Conservation (phyloP, 2,888 invertebrate species). For the Troides aeacus region DNA sequence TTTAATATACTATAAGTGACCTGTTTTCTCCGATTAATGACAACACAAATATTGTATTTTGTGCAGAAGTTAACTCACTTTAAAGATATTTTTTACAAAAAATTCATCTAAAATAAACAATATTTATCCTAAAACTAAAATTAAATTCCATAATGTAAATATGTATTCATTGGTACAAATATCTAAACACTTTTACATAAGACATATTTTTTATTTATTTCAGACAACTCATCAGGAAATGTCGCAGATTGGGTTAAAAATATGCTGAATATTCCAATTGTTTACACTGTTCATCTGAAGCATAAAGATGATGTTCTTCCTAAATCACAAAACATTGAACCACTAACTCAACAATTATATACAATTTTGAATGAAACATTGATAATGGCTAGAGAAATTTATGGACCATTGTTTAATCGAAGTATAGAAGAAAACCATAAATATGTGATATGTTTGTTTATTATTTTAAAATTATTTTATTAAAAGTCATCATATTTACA, state of each 20-base stretch:
- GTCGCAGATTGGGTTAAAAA: constrained; percentile 70
- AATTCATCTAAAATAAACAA: too few species aligned
- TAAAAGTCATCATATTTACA: neutral
- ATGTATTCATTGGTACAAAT: too few species aligned
- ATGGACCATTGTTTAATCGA: constrained; percentile 58
- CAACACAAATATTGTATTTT: too few species aligned
- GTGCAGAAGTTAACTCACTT: too few species aligned
- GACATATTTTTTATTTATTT: constrained; percentile 6
- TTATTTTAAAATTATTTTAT: neutral
- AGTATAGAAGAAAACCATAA: neutral
- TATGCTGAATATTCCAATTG: constrained; percentile 62
- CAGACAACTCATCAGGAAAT: constrained; percentile 59
- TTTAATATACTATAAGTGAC: neutral
- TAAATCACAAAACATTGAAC: constrained; percentile 41
- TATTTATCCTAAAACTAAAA: too few species aligned
- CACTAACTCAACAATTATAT: constrained; percentile 46
- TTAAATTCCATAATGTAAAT: too few species aligned
- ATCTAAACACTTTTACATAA: neutral
- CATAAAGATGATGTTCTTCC: constrained; percentile 45
- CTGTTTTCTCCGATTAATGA: too few species aligned
- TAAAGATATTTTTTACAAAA: too few species aligned
- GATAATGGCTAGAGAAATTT: constrained; percentile 54
- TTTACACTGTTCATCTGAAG: constrained; percentile 59
- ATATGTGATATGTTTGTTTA: neutral
- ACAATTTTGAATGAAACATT: constrained; percentile 57